Evolutionary conservation across 2,797 vertebrate species (phyloP).

Genomic region (Cyprinodon diabolis): DNA sequence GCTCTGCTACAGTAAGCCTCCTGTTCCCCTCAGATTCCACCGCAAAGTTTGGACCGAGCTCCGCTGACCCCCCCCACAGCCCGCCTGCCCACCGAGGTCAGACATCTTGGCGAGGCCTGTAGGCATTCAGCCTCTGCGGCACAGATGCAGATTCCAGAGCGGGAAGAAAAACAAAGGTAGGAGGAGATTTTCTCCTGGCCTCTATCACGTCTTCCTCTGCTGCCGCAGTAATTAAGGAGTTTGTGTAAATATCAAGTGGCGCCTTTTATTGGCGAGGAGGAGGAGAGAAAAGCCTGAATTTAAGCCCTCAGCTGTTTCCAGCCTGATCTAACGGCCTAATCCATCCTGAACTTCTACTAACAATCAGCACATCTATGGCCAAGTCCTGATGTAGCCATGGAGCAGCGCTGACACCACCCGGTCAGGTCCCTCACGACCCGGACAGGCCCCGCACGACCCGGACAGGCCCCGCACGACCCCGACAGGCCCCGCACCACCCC

Average conservation of each 20-base stretch:
- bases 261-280: neutral
- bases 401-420: neutral
- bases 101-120: constrained; percentile 25
- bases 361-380: neutral
- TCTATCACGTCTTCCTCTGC: neutral
- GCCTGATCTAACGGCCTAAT: constrained; percentile 1
- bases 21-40: constrained; percentile 63
- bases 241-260: neutral
- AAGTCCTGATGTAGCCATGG: neutral
- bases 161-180: constrained; percentile 20
- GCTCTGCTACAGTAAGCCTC: constrained; percentile 64
- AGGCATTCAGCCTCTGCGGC: constrained; percentile 23
- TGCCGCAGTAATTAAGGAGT: neutral
- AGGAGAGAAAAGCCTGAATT: neutral
- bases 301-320: constrained; percentile 11
- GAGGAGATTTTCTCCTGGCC: neutral
- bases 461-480: no score
- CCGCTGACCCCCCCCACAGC: constrained; percentile 43
- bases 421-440: no score
- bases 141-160: constrained; percentile 50
- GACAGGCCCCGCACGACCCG: no score
- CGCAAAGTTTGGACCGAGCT: constrained; percentile 56
- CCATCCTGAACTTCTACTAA: neutral
- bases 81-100: constrained; percentile 39
- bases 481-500: no score